Percentiles rank a stretch among this genome's conserved stretches.
phyloP scores from a whole-genome alignment of 2,113 vertebrate genomes.

The Thomomys bottae region DNA sequence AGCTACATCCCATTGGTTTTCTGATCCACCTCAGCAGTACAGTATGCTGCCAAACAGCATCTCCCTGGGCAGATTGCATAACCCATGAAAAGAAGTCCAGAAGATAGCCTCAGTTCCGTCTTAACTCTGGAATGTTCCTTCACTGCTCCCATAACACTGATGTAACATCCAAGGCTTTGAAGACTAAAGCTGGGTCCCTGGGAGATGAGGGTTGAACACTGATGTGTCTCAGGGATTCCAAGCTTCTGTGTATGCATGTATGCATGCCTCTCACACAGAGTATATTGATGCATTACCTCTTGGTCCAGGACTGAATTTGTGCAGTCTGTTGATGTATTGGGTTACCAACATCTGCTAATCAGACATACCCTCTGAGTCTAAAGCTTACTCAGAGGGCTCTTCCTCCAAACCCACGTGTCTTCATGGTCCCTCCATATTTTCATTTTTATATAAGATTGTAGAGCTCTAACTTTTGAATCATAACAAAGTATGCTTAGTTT shows the following conservation, averaged over 20 bases:
- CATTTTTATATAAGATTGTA: background rate
- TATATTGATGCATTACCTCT: constrained; percentile 79
- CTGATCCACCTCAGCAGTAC: constrained; percentile 87
- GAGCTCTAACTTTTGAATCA: no score
- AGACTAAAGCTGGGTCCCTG: constrained; percentile 81
- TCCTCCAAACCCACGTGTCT: constrained; percentile 86
- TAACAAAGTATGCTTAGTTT: background rate
- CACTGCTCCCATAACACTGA: constrained; percentile 85
- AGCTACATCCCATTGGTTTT: constrained; percentile 87
- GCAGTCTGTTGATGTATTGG: constrained; percentile 79
- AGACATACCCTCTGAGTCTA: constrained; percentile 77
- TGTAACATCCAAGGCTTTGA: constrained; percentile 87
- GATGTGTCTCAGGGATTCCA: constrained; percentile 81
- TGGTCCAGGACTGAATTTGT: constrained; percentile 77
- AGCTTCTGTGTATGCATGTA: constrained; percentile 83
- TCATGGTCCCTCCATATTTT: constrained; percentile 79
- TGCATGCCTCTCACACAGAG: constrained; percentile 65
- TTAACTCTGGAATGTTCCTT: constrained; percentile 79
- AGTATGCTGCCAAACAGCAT: constrained; percentile 88
- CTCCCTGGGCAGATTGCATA: constrained; percentile 89
- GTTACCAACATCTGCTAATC: constrained; percentile 83
- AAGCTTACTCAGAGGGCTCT: constrained; percentile 82
- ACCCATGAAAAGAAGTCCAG: constrained; percentile 85
- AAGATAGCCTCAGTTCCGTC: constrained; percentile 83
- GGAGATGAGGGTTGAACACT: constrained; percentile 80